A percentile compares a stretch with the other conserved stretches of the same genome.
Conservation (phyloP, 1,140 invertebrate species). For the Heliconius melpomene region DNA sequence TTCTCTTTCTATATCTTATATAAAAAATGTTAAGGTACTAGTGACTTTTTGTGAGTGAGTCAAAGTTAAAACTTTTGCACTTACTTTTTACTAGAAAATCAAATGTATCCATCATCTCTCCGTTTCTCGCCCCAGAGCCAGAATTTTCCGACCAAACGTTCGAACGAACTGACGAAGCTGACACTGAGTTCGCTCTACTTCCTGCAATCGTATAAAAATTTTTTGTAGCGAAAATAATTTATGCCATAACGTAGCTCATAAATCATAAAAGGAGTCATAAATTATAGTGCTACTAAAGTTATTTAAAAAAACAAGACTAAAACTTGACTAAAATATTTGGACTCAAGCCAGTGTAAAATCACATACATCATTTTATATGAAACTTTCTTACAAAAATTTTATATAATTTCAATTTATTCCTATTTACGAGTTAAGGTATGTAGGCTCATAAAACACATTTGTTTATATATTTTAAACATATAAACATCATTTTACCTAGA, state of each 20-base stretch:
- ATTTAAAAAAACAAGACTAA: conserved; percentile 1
- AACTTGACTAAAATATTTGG: conserved; percentile 18
- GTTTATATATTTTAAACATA: not conserved
- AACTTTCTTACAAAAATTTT: not conserved
- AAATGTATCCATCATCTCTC: conserved; percentile 62
- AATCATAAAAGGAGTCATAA: not conserved
- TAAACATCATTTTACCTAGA: conserved; percentile 39
- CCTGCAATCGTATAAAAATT: conserved; percentile 30
- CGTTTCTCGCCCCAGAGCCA: conserved; percentile 43
- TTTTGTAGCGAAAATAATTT: conserved; percentile 16
- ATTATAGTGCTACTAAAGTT: conserved; percentile 4
- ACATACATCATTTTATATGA: conserved; percentile 2
- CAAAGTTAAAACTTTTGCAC: conserved; percentile 13
- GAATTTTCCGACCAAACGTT: conserved; percentile 53
- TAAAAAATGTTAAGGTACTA: conserved; percentile 14
- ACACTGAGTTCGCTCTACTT: conserved; percentile 43
- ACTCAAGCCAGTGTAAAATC: conserved; percentile 13
- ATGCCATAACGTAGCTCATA: conserved; percentile 10
- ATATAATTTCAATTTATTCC: not conserved
- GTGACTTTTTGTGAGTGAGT: too few species aligned
- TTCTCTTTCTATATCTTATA: too few species aligned
- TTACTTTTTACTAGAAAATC: conserved; percentile 72
- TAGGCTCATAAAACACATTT: too few species aligned
- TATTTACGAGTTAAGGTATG: not conserved
- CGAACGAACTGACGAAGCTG: conserved; percentile 26